These are phyloP conservation scores for Genyomyrus donnyi DNA, from an alignment of 2,113 vertebrate species.

Conservation along the genomic window DNA sequence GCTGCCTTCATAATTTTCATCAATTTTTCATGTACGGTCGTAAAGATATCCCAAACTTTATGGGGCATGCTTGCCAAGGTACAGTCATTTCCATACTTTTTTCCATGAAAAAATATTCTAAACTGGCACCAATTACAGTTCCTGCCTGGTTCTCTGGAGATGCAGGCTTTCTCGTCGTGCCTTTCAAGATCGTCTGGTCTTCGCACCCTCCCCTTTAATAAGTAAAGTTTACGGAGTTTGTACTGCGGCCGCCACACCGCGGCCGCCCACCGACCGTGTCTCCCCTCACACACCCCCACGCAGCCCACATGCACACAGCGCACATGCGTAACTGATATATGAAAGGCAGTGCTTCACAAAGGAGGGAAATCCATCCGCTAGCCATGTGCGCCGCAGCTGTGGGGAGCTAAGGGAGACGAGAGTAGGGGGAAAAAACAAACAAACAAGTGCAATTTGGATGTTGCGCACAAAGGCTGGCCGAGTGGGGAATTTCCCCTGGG, in stretches of 20 bases:
- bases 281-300: background rate
- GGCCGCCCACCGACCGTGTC: background rate
- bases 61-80: conserved; percentile 9
- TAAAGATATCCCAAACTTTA: conserved; percentile 17
- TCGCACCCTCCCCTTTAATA: background rate
- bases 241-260: background rate
- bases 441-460: conserved; percentile 11
- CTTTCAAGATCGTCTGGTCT: conserved; percentile 4
- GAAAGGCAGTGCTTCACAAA: background rate
- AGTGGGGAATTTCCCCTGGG: background rate
- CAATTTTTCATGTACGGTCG: conserved; percentile 17
- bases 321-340: background rate
- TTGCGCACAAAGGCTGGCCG: background rate
- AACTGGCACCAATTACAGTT: conserved; percentile 12
- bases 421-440: background rate
- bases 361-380: conserved; percentile 7
- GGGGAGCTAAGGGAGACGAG: conserved; percentile 1
- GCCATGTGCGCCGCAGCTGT: conserved; percentile 14
- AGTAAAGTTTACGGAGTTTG: background rate
- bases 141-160: background rate
- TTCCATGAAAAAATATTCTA: conserved; percentile 14
- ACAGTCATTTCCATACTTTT: conserved; percentile 18
- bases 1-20: conserved; percentile 20
- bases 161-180: background rate
- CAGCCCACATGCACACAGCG: background rate